Conservation (phyloP, 2,888 invertebrate genomes). For the Psylliodes chrysocephalus region DNA sequence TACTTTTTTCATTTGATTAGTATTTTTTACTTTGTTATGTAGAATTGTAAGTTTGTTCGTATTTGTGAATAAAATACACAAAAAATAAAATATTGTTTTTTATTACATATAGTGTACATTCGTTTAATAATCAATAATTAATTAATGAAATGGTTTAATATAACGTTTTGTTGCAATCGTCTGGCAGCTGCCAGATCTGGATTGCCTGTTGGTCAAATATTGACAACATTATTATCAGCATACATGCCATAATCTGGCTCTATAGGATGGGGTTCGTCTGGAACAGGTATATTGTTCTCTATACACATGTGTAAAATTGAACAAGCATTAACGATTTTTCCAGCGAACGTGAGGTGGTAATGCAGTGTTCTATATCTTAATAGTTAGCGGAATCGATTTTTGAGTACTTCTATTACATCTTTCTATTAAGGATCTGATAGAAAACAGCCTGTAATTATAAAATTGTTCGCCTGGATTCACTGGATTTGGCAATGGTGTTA, state of each 20-base stretch:
- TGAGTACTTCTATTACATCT: conserved; percentile 20
- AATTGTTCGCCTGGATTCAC: conserved; percentile 16
- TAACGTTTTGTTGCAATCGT: conserved; percentile 6
- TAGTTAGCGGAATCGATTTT: conserved; percentile 16
- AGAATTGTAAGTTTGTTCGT: too few species aligned
- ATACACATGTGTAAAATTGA: conserved; percentile 20
- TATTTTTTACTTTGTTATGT: too few species aligned
- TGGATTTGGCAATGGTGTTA: conserved; percentile 19
- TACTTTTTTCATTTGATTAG: too few species aligned
- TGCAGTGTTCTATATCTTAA: conserved; percentile 17
- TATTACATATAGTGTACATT: too few species aligned
- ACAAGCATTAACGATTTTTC: conserved; percentile 19
- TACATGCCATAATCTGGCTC: conserved; percentile 30
- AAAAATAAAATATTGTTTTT: too few species aligned
- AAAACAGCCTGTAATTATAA: conserved; percentile 15
- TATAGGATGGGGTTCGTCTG: conserved; percentile 21
- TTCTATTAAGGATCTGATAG: conserved; percentile 23
- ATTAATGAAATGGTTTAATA: background rate
- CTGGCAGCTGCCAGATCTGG: too few species aligned
- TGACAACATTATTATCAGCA: conserved; percentile 11
- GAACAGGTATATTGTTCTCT: conserved; percentile 15
- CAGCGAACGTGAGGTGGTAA: conserved; percentile 13
- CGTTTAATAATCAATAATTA: background rate
- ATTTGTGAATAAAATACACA: too few species aligned
- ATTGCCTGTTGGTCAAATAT: conserved; percentile 8